These are phyloP conservation scores for Lateolabrax maculatus DNA, from an alignment of 2,797 vertebrate species.

Conservation along the genomic window DNA sequence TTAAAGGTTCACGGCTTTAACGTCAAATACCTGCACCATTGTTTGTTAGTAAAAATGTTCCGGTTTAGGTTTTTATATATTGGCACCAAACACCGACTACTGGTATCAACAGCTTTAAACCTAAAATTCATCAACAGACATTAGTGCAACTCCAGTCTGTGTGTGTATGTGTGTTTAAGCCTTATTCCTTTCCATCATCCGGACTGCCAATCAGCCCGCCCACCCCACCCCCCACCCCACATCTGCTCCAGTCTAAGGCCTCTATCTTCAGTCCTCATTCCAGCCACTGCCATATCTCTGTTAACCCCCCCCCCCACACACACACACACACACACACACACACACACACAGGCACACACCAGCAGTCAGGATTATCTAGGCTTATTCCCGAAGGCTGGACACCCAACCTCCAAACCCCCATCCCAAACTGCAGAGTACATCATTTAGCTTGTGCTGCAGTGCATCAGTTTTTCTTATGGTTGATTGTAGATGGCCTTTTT, in stretches of 20 bases:
- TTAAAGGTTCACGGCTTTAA: too few relatives aligned
- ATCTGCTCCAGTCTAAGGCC: conserved; percentile 36
- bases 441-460: conserved; percentile 51
- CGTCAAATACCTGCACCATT: too few relatives aligned
- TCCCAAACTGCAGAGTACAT: conserved; percentile 53
- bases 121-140: neutral
- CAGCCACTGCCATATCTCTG: conserved; percentile 53
- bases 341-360: neutral
- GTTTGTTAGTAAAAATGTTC: neutral
- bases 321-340: neutral
- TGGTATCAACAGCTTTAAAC: neutral
- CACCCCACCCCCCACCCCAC: neutral
- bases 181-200: conserved; percentile 24
- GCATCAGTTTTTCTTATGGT: conserved; percentile 44
- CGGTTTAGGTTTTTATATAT: neutral
- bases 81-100: neutral
- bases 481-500: neutral
- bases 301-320: conserved; percentile 8
- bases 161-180: conserved; percentile 2
- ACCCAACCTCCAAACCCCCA: conserved; percentile 47
- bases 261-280: conserved; percentile 52
- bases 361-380: conserved; percentile 69
- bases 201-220: neutral
- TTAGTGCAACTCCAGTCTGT: neutral
- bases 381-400: conserved; percentile 65